Evolutionary conservation across 2,797 vertebrate genomes (phyloP).

Genomic region (Karalla daura): DNA sequence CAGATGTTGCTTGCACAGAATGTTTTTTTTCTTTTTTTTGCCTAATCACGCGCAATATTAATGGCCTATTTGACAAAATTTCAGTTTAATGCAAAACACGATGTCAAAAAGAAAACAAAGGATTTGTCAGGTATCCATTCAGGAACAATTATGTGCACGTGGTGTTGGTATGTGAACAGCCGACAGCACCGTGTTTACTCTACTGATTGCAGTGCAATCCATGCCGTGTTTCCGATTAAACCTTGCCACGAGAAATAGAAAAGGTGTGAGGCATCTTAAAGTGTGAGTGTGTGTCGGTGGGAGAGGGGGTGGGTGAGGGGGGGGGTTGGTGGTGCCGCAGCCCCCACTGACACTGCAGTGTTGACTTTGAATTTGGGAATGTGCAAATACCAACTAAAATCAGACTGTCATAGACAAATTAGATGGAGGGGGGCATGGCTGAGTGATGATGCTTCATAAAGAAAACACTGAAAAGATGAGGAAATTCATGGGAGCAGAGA

Average conservation of each 20-base stretch:
- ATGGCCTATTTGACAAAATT: background rate
- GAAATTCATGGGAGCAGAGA: constrained; percentile 14
- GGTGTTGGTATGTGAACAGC: constrained; percentile 11
- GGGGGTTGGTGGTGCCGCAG: constrained; percentile 33
- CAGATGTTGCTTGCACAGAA: background rate
- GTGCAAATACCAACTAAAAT: constrained; percentile 18
- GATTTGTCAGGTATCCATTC: constrained; percentile 35
- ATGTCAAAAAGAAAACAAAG: constrained; percentile 25
- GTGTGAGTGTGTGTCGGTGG: too few species aligned
- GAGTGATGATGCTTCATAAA: background rate
- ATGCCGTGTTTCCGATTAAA: constrained; percentile 58
- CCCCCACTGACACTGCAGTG: constrained; percentile 17
- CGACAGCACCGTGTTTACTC: constrained; percentile 58
- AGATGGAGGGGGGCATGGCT: constrained; percentile 3
- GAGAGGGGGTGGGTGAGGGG: too few species aligned
- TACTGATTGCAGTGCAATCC: constrained; percentile 54
- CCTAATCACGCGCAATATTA: background rate
- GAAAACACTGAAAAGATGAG: background rate
- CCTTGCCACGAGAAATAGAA: constrained; percentile 29
- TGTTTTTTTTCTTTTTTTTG: background rate
- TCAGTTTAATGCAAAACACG: constrained; percentile 4
- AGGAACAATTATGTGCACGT: constrained; percentile 31
- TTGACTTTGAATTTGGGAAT: constrained; percentile 48
- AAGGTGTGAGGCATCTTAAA: constrained; percentile 49
- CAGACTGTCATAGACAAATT: constrained; percentile 13